These are phyloP conservation scores for Coreoperca whiteheadi DNA, from an alignment of 2,113 vertebrate species.

Conservation along the genomic window DNA sequence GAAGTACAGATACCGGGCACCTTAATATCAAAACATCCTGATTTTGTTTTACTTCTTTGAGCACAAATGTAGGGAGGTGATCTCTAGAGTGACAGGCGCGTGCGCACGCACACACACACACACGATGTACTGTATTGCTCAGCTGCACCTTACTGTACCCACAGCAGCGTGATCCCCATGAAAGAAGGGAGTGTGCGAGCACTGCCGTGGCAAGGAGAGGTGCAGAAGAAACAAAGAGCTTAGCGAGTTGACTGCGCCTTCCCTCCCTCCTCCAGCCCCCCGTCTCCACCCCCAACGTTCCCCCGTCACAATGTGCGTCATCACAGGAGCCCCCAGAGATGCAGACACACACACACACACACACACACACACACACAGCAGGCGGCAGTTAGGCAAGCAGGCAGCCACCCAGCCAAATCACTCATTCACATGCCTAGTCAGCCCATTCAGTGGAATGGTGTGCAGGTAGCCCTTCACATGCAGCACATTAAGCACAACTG, in stretches of 20 bases:
- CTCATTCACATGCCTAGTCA: slow-evolving; percentile 76
- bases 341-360: slow-evolving; percentile 22
- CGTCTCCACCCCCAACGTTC: slow-evolving; percentile 71
- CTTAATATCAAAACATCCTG: background rate
- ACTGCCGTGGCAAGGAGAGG: slow-evolving; percentile 41
- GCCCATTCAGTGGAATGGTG: slow-evolving; percentile 60
- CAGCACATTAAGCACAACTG: slow-evolving; percentile 29
- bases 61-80: background rate
- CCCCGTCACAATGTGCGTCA: slow-evolving; percentile 82
- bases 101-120: background rate
- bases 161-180: slow-evolving; percentile 26
- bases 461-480: slow-evolving; percentile 65
- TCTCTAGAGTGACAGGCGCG: background rate
- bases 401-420: slow-evolving; percentile 69
- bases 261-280: slow-evolving; percentile 42
- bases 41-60: background rate
- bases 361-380: slow-evolving; percentile 34
- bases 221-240: slow-evolving; percentile 81
- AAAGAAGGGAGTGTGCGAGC: slow-evolving; percentile 46
- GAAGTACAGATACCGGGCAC: background rate
- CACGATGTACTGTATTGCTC: slow-evolving; percentile 11
- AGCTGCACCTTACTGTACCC: slow-evolving; percentile 47
- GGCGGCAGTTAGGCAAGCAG: slow-evolving; percentile 61
- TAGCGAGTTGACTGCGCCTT: slow-evolving; percentile 62
- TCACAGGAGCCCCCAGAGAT: slow-evolving; percentile 82